Conservation (phyloP, 2,113 vertebrate species). For the Sinocyclocheilus grahami region DNA sequence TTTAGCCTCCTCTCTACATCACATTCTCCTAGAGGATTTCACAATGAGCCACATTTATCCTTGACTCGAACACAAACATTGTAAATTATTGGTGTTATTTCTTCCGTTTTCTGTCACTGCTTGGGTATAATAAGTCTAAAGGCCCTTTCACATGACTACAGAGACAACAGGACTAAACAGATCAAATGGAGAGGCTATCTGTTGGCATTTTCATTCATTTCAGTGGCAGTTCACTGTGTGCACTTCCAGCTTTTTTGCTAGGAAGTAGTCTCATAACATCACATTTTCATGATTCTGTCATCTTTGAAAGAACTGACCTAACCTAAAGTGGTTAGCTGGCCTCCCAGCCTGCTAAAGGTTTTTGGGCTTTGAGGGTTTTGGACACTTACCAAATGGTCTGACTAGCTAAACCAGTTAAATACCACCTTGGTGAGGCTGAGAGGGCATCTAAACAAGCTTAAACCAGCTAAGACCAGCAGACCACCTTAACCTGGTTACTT, state of each 20-base stretch:
- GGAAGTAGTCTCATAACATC: neutral
- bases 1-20: neutral
- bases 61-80: slow-evolving; percentile 71
- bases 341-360: neutral
- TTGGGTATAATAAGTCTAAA: slow-evolving; percentile 70
- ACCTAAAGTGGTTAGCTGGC: neutral
- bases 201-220: neutral
- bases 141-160: slow-evolving; percentile 42
- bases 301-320: neutral
- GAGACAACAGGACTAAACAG: neutral
- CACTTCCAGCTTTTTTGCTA: neutral
- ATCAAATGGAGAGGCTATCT: neutral
- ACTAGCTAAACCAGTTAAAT: neutral
- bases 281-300: neutral
- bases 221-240: neutral
- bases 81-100: slow-evolving; percentile 69
- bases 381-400: neutral
- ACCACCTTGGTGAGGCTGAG: neutral
- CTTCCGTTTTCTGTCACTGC: slow-evolving; percentile 70
- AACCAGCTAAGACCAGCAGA: neutral
- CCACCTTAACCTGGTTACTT: neutral
- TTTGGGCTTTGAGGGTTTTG: neutral
- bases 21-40: slow-evolving; percentile 59
- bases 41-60: slow-evolving; percentile 67
- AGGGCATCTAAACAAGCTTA: neutral